Evolutionary conservation across 2,888 invertebrate species (phyloP), one percentile per base, ranked within the genome.

Genomic region (Microdon myrmicae): DNA sequence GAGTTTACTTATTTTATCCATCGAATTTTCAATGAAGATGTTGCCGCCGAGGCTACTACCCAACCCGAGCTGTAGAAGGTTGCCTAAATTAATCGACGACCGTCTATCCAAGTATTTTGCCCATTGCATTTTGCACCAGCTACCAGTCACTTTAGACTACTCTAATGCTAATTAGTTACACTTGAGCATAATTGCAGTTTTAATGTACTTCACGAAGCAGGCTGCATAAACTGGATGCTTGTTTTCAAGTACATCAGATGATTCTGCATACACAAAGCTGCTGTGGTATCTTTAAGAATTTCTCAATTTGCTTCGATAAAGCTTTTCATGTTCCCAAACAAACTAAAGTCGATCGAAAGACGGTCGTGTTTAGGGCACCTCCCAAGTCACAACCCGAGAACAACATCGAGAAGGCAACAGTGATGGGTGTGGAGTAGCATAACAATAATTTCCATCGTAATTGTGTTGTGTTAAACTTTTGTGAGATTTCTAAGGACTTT

Each of bases 331-430:
- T 48, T 54, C 26, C 8, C 29, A 44, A 47, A 53, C 28, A 45
- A 60, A 54, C 39, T 34, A 23, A 56, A 61, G 44, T 56, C 39
- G 47, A 53, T 64, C 34, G 58, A 51, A 53, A 45, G 37, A 35
- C 32, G 39, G 61, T 39, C 37, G 28, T 14, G 28, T 19, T 17
- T 45, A 23, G 25, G 38, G 20, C 35, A 35, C 55, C 55, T 34
- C 12, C 31, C 16, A 26, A 31, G n/a, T n/a, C n/a, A n/a, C n/a
- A n/a, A n/a, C n/a, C n/a, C n/a, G n/a, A n/a, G n/a, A 31, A 39
- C 31, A 23, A 26, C 32, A 71, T 67, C 70, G 69, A 71, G 69
- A 70, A 68, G 72, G 67, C 67, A 67, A 69, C 70, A 67, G 68
- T 37, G 67, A 48, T 20, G 23, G 39, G 12, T 25, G 55, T 37